Base-by-base conservation (phyloP, 2,888 invertebrate genomes). In the Cosmia pyralina region DNA sequence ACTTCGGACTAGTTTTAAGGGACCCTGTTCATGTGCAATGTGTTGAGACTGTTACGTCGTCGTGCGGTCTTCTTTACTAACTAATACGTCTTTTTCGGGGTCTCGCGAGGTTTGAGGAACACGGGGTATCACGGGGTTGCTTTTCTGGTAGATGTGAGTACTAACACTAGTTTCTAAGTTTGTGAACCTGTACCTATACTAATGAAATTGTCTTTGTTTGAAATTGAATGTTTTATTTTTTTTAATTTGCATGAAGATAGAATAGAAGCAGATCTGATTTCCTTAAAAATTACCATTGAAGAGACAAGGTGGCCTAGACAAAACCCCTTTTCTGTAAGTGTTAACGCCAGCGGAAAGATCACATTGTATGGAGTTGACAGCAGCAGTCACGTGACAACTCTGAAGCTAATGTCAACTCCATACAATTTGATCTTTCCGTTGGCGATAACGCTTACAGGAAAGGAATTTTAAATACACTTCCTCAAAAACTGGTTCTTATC, bases 1-100 rank as follows among this genome's bases (percentile, higher is more conserved):
- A 84, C 62, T 75, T 81, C 34, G 22, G 44, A 6, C 41, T 67
- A 67, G 63, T 68, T 79, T 60, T 67, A 68, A 69, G 84, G 28
- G 55, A 67, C 48, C 62, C 34, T 83, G 62, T 57, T 50, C 69
- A 79, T 52, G 50, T 38, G 65, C 28, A 17, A 19, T 28, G 34
- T 41, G 34, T 41, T 41, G 57, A 13, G 8, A 10, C 46, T 28
- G 13, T 28, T 10, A 10, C 50, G 52, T n/a, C 10, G 53, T 53
- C 22, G 13, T 53, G 22, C 22, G 11, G 4, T 22, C 2, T 6
- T 22, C 13, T 22, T 6, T 7, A 13, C 22, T 53, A 22, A 22
- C 6, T 53, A 53, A 22, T 2, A 22, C 53, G 13, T 22, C 22
- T 22, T 52, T 52, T 2, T n/a, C 5, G 52, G n/a, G n/a, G n/a